Base-by-base conservation (phyloP, 2,888 invertebrate species). In the Pinctada fucata region DNA sequence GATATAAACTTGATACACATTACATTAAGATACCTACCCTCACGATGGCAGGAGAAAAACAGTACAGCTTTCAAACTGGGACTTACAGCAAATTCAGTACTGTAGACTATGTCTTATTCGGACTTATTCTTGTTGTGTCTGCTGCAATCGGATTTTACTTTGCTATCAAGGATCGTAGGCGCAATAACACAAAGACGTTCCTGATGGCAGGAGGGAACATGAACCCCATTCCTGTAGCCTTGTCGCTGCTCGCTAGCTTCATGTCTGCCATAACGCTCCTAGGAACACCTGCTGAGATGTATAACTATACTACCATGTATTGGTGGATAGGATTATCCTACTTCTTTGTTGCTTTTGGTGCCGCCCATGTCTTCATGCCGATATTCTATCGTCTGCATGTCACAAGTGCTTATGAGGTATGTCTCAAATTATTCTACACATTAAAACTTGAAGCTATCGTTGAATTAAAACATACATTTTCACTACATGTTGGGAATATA, bases 231-330 rank as follows among this genome's bases (percentile, higher is more conserved):
- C 92, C 92, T 0, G 91, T 92, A 16, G 85, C 91, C 0, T 82
- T 92, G 81, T 92, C 92, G n/a, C 83, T 92, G 67, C 84, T 92
- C 65, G 92, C 92, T 48, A 91, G 90, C 81, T 92, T 92, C 83
- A 92, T 92, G 91, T 91, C 91, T 48, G 92, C 92, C 77, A 91
- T 92, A 50, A 91, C 92, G 5, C 79, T 92, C 68, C 88, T 92
- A 8, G 91, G 91, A 4, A 90, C 89, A 3, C 91, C 91, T 45
- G 88, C 90, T 4, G 92, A 92, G 83, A 90, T 91, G 85, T 92
- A 92, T 82, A 86, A 87, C 77, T 91, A 88, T 76, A 90, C 91
- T 6, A 90, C 91, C n/a, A 89, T 90, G 87, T 91, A 91, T 77
- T 84, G 83, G 81, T 87, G 88, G 82, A 91, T 91, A 16, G 88